Evolutionary conservation across 1,140 invertebrate genomes (phyloP).

Genomic region (Atta cephalotes): DNA sequence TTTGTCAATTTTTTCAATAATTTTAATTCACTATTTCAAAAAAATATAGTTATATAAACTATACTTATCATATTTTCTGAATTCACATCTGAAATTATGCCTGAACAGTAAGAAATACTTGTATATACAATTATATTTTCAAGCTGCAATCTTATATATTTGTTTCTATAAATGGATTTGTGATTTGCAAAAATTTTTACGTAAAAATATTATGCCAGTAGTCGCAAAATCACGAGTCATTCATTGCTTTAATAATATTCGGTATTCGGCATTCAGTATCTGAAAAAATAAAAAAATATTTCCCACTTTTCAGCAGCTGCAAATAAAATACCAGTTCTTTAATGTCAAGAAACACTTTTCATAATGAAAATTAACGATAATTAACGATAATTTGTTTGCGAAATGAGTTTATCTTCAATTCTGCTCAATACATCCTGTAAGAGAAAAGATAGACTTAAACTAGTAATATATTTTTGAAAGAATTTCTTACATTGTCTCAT

Average conservation of each 20-base stretch:
- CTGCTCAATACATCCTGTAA: slow-evolving; percentile 22
- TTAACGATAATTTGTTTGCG: neutral
- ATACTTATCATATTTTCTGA: neutral
- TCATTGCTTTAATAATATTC: slow-evolving; percentile 4
- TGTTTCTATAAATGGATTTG: neutral
- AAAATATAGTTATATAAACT: slow-evolving; percentile 2
- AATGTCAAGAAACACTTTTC: neutral
- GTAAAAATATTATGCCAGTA: slow-evolving; percentile 14
- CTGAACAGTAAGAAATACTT: neutral
- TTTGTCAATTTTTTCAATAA: neutral
- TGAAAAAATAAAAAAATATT: slow-evolving; percentile 12
- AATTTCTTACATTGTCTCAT: neutral
- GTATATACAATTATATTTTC: slow-evolving; percentile 9
- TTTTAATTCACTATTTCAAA: neutral
- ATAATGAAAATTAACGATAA: neutral
- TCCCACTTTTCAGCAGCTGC: slow-evolving; percentile 14
- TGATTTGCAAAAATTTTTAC: neutral
- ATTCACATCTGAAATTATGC: slow-evolving; percentile 8
- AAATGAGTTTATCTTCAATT: neutral
- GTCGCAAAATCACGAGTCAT: neutral
- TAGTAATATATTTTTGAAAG: neutral
- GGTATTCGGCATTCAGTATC: neutral
- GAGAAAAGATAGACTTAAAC: slow-evolving; percentile 13
- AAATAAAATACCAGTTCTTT: slow-evolving; percentile 13
- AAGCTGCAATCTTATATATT: neutral